These are phyloP conservation scores for Drosophila mimica DNA, from an alignment of 2,888 invertebrate genomes.

Conservation along the genomic window DNA sequence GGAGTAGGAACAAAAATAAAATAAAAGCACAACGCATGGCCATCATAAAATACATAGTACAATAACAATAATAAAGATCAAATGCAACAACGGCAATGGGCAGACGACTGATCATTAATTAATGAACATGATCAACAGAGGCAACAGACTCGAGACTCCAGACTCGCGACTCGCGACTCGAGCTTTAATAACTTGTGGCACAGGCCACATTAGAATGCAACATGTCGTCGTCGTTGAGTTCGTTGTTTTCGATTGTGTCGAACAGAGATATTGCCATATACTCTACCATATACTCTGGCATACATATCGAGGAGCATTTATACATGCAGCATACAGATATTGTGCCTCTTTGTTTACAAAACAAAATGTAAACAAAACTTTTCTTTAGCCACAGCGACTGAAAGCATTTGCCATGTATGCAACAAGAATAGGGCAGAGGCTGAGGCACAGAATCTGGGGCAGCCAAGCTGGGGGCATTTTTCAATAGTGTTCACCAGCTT, in stretches of 20 bases:
- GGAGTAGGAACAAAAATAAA: slow-evolving; percentile 22
- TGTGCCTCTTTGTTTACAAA: slow-evolving; percentile 76
- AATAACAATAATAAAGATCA: slow-evolving; percentile 64
- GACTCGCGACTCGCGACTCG: slow-evolving; percentile 5
- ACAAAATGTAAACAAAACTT: slow-evolving; percentile 80
- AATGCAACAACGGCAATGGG: slow-evolving; percentile 49
- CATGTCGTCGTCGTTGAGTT: slow-evolving; percentile 73
- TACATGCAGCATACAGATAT: slow-evolving; percentile 28
- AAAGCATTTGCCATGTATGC: slow-evolving; percentile 59
- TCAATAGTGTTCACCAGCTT: slow-evolving; percentile 57
- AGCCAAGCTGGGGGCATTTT: slow-evolving; percentile 80
- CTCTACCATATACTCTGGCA: neutral
- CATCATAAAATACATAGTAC: slow-evolving; percentile 65
- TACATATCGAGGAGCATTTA: slow-evolving; percentile 9
- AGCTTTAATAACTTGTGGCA: slow-evolving; percentile 56
- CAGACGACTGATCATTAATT: slow-evolving; percentile 76
- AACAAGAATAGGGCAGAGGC: slow-evolving; percentile 51
- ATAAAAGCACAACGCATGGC: slow-evolving; percentile 70
- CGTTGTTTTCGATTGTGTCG: slow-evolving; percentile 61
- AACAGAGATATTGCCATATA: slow-evolving; percentile 65
- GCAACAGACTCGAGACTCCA: slow-evolving; percentile 4
- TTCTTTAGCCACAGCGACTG: slow-evolving; percentile 64
- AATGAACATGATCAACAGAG: slow-evolving; percentile 77
- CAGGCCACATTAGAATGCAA: slow-evolving; percentile 75
- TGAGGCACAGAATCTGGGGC: slow-evolving; percentile 73